Evolutionary conservation across 2,797 vertebrate genomes (phyloP).

Genomic region (Margarornis squamiger): DNA sequence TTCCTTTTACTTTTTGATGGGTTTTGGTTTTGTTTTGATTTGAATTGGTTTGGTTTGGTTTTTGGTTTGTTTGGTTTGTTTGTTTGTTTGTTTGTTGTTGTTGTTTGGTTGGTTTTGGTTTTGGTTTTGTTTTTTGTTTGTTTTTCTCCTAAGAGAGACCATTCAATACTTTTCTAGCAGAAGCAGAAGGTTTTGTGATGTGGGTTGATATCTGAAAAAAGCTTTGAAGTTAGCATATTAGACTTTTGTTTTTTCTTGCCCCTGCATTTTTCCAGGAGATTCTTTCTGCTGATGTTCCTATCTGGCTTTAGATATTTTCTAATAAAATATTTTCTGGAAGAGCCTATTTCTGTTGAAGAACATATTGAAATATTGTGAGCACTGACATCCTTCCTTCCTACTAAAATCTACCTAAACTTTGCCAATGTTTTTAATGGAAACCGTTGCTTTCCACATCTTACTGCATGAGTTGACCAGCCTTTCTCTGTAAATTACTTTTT

Average conservation of each 20-base stretch:
- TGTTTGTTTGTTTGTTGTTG: neutral
- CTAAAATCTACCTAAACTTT: neutral
- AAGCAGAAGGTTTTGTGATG: neutral
- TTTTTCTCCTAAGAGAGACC: neutral
- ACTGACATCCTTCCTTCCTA: neutral
- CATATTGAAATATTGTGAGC: neutral
- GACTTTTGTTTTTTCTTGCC: neutral
- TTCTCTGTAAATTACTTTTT: neutral
- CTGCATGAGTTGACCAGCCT: neutral
- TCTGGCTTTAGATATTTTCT: neutral
- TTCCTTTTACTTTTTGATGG: neutral
- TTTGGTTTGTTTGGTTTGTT: neutral
- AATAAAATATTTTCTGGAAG: neutral
- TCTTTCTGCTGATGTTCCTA: neutral
- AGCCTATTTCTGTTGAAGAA: neutral
- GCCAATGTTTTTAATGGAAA: neutral
- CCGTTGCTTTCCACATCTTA: neutral
- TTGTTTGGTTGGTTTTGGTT: neutral
- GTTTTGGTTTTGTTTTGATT: rapidly evolving
- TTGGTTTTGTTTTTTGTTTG: neutral
- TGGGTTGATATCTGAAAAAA: neutral
- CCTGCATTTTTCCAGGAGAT: neutral
- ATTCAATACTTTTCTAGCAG: neutral
- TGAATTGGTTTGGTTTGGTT: neutral
- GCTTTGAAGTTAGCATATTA: neutral